A percentile compares a stretch with the other conserved stretches of the same genome.
phyloP scores from a whole-genome alignment of 1,140 invertebrate genomes.

The Apis mellifera region Amel_HAv3.1 CM009932.2:4312001-4312500 shows the following conservation, averaged over 20 bases:
- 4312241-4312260: not conserved
- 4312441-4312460: too few relatives aligned
- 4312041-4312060: constrained; percentile 14
- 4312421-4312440: too few relatives aligned
- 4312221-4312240: constrained; percentile 12
- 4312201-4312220: too few relatives aligned
- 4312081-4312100: not conserved
- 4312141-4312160: not conserved
- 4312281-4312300: not conserved
- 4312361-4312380: too few relatives aligned
- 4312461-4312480: too few relatives aligned
- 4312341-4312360: not conserved
- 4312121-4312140: not conserved
- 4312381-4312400: too few relatives aligned
- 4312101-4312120: not conserved
- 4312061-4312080: not conserved
- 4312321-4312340: too few relatives aligned
- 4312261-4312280: not conserved
- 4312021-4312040: not conserved
- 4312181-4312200: not conserved
- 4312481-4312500: too few relatives aligned
- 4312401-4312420: too few relatives aligned
- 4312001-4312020: not conserved
- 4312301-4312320: not conserved
- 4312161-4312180: not conserved